phyloP scores from a whole-genome alignment of 2,113 vertebrate genomes.

The Fregetta grallaria region DNA sequence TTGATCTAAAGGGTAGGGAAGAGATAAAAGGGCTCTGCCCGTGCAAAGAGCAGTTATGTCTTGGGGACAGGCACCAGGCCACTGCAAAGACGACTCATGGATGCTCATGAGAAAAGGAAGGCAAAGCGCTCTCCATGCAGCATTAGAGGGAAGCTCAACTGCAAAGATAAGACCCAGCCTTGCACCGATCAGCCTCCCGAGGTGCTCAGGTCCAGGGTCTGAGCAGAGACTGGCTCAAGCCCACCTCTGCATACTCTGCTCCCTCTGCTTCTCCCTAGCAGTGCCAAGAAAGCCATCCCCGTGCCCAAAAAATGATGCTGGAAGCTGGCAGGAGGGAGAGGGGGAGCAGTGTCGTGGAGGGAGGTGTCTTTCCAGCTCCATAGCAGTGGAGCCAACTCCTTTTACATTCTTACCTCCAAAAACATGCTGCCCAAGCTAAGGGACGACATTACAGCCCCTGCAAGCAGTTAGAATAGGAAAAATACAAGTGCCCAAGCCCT shows the following conservation, averaged over 20 bases:
- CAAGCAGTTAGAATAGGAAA: neutral
- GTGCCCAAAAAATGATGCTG: neutral
- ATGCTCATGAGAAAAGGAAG: neutral
- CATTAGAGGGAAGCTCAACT: neutral
- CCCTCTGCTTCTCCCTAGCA: neutral
- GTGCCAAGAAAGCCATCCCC: neutral
- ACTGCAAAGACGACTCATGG: neutral
- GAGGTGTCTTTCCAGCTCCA: neutral
- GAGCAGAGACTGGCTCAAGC: neutral
- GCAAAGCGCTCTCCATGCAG: accelerated
- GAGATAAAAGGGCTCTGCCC: neutral
- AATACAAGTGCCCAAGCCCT: neutral
- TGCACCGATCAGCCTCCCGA: neutral
- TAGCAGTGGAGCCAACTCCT: neutral
- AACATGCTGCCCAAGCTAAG: neutral
- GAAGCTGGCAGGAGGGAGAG: neutral
- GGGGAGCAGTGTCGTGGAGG: neutral
- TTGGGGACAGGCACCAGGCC: neutral
- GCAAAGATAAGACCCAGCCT: neutral
- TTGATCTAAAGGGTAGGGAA: neutral
- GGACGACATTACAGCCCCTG: neutral
- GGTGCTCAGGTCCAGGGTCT: neutral
- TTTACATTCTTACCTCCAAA: neutral
- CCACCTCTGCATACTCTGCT: neutral
- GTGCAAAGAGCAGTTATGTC: neutral